phyloP scores from a whole-genome alignment of 2,888 invertebrate species.

The Pterostichus niger region DNA sequence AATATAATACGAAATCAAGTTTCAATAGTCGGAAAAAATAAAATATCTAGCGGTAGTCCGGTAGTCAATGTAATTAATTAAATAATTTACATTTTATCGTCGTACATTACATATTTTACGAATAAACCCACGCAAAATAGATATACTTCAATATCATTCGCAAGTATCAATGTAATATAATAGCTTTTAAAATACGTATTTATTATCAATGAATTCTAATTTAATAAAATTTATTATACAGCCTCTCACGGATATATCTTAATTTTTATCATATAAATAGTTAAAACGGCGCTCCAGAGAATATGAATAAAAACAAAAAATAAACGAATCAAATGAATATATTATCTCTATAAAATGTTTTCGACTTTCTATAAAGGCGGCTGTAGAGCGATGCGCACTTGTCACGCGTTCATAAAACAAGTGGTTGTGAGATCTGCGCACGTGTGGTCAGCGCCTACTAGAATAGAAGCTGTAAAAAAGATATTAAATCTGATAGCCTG shows the following conservation, averaged over 20 bases:
- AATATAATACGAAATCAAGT: constrained; percentile 10
- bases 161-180: constrained; percentile 42
- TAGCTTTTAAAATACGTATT: constrained; percentile 48
- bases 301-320: background rate
- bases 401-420: constrained; percentile 31
- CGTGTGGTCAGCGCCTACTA: constrained; percentile 52
- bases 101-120: constrained; percentile 44
- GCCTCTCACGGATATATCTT: constrained; percentile 34
- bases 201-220: constrained; percentile 46
- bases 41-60: constrained; percentile 27
- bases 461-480: constrained; percentile 58
- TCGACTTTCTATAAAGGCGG: constrained; percentile 11
- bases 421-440: constrained; percentile 9
- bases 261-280: constrained; percentile 36
- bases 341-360: background rate
- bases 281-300: constrained; percentile 10
- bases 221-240: constrained; percentile 30
- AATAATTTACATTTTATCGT: constrained; percentile 38
- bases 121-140: constrained; percentile 27
- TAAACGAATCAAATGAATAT: constrained; percentile 21
- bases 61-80: constrained; percentile 34
- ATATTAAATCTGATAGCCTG: constrained; percentile 58
- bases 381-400: constrained; percentile 17
- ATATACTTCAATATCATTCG: constrained; percentile 38
- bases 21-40: background rate